A percentile compares a stretch with the other conserved stretches of the same genome.
Conservation (phyloP, 1,140 invertebrate genomes). For the Drosophila serrata region DNA sequence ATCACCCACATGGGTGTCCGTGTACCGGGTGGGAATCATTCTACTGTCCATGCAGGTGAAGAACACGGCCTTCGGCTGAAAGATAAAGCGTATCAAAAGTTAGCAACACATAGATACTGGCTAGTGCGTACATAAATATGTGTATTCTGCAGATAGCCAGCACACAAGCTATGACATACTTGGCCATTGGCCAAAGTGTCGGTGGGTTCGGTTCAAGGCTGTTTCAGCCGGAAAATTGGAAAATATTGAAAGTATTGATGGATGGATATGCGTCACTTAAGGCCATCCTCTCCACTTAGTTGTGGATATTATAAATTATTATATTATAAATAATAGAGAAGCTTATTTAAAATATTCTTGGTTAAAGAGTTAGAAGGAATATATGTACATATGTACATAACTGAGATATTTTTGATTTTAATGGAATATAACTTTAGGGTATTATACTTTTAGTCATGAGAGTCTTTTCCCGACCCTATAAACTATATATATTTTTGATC, state of each 20-base stretch:
- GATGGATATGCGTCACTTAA: neutral
- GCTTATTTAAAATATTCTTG: too few species aligned
- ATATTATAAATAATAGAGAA: too few species aligned
- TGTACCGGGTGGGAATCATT: conserved; percentile 98
- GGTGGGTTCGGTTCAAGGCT: conserved; percentile 52
- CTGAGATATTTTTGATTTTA: too few species aligned
- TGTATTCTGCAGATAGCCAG: conserved; percentile 25
- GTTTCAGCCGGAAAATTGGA: conserved; percentile 22
- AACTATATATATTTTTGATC: too few species aligned
- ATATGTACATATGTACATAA: too few species aligned
- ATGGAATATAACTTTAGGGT: too few species aligned
- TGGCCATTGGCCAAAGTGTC: conserved; percentile 55
- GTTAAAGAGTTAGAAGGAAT: too few species aligned
- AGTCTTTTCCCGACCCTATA: too few species aligned
- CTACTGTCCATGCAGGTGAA: conserved; percentile 99
- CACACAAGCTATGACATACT: conserved; percentile 41
- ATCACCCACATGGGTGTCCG: conserved; percentile 97
- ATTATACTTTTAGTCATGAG: too few species aligned
- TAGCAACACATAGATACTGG: conserved; percentile 38
- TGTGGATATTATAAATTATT: too few species aligned
- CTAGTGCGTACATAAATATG: conserved; percentile 42
- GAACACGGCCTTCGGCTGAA: conserved; percentile 96
- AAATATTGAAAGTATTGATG: conserved; percentile 21
- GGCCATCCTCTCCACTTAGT: neutral
- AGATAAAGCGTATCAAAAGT: conserved; percentile 54